Conservation (phyloP, 2,888 invertebrate species). For the Pollenia labialis region DNA sequence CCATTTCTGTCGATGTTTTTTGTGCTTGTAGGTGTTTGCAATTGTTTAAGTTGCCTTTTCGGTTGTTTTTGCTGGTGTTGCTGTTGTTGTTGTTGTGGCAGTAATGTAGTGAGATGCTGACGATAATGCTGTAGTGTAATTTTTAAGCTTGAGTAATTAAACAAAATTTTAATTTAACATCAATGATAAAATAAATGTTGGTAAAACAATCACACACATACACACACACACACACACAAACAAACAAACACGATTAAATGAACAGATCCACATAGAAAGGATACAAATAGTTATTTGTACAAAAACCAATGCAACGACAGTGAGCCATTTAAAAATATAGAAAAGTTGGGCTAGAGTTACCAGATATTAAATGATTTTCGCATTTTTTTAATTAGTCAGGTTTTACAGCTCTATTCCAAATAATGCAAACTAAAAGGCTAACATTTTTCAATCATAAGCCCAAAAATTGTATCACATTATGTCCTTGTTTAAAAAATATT, state of each 20-base stretch:
- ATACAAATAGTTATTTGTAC: too few relatives aligned
- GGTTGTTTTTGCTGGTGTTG: not conserved
- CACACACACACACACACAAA: too few relatives aligned
- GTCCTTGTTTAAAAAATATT: too few relatives aligned
- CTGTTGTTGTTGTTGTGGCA: not conserved
- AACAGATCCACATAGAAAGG: not conserved
- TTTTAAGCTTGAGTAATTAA: conserved; percentile 73
- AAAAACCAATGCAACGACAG: too few relatives aligned
- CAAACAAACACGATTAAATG: not conserved
- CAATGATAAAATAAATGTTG: conserved; percentile 69
- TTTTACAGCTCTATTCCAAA: too few relatives aligned
- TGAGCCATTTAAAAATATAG: too few relatives aligned
- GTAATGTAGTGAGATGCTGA: conserved; percentile 42
- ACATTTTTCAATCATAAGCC: too few relatives aligned
- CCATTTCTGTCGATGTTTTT: conserved; percentile 30
- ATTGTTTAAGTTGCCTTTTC: not conserved
- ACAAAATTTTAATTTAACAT: conserved; percentile 73
- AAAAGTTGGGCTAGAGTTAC: too few relatives aligned
- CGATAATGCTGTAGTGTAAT: conserved; percentile 63
- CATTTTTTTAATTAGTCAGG: too few relatives aligned
- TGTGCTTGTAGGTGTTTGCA: not conserved
- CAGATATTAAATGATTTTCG: too few relatives aligned
- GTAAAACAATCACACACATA: conserved; percentile 11
- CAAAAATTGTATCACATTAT: too few relatives aligned
- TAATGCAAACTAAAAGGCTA: too few relatives aligned